Percentiles rank a stretch among this genome's conserved stretches.
Conservation (phyloP, 2,888 invertebrate species). For the Drosophila koepferae region DNA sequence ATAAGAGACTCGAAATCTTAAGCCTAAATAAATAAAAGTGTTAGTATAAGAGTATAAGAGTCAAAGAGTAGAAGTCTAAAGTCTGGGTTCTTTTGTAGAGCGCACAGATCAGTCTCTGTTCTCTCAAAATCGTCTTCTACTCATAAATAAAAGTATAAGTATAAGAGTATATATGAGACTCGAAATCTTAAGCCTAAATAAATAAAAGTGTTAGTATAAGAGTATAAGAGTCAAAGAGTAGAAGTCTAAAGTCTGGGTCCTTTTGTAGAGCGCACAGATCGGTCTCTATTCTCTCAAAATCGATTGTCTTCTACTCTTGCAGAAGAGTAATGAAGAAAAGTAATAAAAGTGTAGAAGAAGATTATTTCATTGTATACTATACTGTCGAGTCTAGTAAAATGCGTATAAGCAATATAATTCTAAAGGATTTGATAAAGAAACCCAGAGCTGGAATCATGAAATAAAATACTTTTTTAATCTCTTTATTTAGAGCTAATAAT, state of each 20-base stretch:
- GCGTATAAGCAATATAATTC: background rate
- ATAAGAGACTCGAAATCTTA: too few relatives aligned
- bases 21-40: too few relatives aligned
- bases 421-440: background rate
- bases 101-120: too few relatives aligned
- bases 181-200: too few relatives aligned
- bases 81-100: too few relatives aligned
- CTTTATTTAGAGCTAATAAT: constrained; percentile 21
- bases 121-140: too few relatives aligned
- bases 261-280: background rate
- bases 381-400: background rate
- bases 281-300: background rate
- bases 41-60: too few relatives aligned
- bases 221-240: background rate
- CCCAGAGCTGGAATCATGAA: background rate
- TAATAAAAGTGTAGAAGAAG: background rate
- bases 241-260: background rate
- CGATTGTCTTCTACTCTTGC: background rate
- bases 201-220: background rate
- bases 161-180: too few relatives aligned
- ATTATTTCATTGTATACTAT: background rate
- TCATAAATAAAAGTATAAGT: too few relatives aligned
- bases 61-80: too few relatives aligned
- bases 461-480: constrained; percentile 7
- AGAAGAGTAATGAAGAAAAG: background rate